Conservation (phyloP, 2,797 vertebrate genomes). For the Hemibagrus guttatus region DNA sequence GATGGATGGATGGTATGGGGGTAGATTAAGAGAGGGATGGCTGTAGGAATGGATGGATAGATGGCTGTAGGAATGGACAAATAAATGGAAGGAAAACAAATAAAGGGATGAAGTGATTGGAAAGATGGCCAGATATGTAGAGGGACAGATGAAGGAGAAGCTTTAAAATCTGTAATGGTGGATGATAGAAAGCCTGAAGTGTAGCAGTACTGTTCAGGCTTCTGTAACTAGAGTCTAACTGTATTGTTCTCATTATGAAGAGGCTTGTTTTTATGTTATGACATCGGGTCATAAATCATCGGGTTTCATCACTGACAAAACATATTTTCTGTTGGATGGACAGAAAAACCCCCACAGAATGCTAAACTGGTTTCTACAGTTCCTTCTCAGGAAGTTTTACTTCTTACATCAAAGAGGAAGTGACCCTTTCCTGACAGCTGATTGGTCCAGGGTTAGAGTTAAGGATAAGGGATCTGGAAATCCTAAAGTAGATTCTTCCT, state of each 20-base stretch:
- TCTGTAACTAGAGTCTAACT: no score
- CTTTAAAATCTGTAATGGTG: background rate
- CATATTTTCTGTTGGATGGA: background rate
- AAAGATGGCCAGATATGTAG: background rate
- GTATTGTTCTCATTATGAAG: no score
- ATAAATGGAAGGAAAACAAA: background rate
- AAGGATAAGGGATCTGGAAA: no score
- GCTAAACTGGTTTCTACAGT: no score
- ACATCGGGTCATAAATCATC: background rate
- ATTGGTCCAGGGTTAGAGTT: background rate
- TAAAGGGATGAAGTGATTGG: background rate
- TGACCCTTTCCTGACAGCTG: background rate
- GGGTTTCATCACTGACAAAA: background rate
- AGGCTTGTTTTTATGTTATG: no score
- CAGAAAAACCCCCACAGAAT: background rate
- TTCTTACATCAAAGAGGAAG: background rate
- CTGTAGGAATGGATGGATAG: no score
- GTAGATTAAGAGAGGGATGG: no score
- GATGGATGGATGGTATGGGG: no score
- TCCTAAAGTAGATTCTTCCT: no score
- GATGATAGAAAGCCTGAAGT: no score
- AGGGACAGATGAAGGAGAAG: background rate
- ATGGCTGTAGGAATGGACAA: background rate
- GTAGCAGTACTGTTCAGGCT: no score
- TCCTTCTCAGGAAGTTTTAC: background rate